Evolutionary conservation across 2,888 invertebrate genomes (phyloP).

Genomic region (Athripsodes cinereus): DNA sequence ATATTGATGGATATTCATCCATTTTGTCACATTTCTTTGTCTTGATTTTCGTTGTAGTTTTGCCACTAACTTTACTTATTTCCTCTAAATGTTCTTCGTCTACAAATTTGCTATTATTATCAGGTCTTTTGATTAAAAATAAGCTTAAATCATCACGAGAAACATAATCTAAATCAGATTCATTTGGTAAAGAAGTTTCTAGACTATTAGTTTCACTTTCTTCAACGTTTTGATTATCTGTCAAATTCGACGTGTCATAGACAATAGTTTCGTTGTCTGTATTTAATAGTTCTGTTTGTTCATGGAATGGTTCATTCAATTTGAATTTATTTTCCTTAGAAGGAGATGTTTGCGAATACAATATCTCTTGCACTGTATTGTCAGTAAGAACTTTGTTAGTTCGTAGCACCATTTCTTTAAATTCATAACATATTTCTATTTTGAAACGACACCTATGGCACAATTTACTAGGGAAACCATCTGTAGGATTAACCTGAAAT

Average conservation of each 20-base stretch:
- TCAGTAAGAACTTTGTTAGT: conserved; percentile 20
- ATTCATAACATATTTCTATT: conserved; percentile 24
- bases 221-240: not conserved
- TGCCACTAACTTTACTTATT: not conserved
- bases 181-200: not conserved
- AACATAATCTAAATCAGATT: not conserved
- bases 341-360: not conserved
- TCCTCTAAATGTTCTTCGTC: conserved; percentile 1
- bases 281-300: not conserved
- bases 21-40: conserved; percentile 6
- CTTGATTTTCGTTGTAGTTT: conserved; percentile 6
- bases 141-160: not conserved
- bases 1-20: conserved; percentile 21
- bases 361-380: conserved; percentile 13
- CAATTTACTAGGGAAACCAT: conserved; percentile 21
- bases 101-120: not conserved
- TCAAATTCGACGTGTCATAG: too few relatives aligned
- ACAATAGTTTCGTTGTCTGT: not conserved
- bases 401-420: conserved; percentile 22
- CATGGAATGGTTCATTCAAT: not conserved
- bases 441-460: conserved; percentile 25
- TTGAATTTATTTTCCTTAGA: too few relatives aligned
- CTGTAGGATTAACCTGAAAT: conserved; percentile 20
- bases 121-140: not conserved
- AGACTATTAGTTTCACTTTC: not conserved